These are phyloP conservation scores for Bilobella aurantiaca DNA, from an alignment of 1,140 invertebrate species.

Conservation along the genomic window DNA sequence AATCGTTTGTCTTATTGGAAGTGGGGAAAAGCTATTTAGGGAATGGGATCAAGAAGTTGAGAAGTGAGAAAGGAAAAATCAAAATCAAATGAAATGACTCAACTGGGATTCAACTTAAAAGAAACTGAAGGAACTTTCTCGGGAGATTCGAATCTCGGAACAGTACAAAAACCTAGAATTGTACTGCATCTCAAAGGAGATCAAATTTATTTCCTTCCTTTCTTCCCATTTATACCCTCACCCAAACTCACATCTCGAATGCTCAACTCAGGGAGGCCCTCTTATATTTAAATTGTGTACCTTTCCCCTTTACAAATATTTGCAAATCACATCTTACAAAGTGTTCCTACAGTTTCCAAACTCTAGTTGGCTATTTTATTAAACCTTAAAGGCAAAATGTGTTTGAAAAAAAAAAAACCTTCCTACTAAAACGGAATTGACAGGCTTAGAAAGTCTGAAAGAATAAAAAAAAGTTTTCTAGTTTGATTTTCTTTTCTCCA, in stretches of 20 bases:
- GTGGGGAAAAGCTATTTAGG: not conserved
- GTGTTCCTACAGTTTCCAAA: too few species aligned
- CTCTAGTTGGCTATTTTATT: too few species aligned
- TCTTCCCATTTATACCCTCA: too few species aligned
- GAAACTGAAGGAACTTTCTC: not conserved
- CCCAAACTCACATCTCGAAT: too few species aligned
- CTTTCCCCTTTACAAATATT: too few species aligned
- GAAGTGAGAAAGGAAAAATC: conserved; percentile 12
- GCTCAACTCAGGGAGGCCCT: too few species aligned
- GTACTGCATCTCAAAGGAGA: not conserved
- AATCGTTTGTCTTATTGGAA: conserved; percentile 3
- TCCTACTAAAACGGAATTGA: too few species aligned
- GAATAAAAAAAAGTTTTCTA: conserved; percentile 13
- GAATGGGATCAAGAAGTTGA: conserved; percentile 19
- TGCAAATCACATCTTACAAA: too few species aligned
- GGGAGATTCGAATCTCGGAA: not conserved
- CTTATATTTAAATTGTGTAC: too few species aligned
- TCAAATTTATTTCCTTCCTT: not conserved
- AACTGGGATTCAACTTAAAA: conserved; percentile 24
- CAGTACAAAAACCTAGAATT: not conserved
- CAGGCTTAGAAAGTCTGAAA: too few species aligned
- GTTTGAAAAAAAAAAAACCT: too few species aligned
- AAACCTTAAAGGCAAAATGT: too few species aligned
- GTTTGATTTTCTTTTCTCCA: conserved; percentile 2
- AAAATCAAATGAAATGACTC: conserved; percentile 26